Conservation (phyloP, 1,140 invertebrate genomes). For the Mylabris phalerata region DNA sequence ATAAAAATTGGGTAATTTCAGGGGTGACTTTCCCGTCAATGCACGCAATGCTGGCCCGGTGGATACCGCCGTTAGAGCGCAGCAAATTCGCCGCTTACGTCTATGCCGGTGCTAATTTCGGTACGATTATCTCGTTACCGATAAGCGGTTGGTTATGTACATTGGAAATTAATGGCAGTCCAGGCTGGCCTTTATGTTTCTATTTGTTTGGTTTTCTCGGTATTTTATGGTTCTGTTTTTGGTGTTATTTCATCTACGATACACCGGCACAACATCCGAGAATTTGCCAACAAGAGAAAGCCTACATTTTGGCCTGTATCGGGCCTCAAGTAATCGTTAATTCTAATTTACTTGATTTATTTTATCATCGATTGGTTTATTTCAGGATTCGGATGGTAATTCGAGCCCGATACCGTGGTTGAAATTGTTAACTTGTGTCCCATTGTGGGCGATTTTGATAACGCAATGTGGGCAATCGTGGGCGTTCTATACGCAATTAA, state of each 20-base stretch:
- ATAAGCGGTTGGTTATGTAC: conserved; percentile 68
- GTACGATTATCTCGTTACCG: conserved; percentile 68
- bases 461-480: conserved; percentile 90
- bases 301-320: conserved; percentile 59
- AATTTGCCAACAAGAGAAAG: conserved; percentile 63
- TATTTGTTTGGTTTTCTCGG: conserved; percentile 70
- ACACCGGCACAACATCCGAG: conserved; percentile 70
- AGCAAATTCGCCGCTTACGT: conserved; percentile 74
- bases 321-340: conserved; percentile 34
- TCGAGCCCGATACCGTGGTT: conserved; percentile 59
- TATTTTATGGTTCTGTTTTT: conserved; percentile 72
- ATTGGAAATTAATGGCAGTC: conserved; percentile 62
- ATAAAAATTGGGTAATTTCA: conserved; percentile 33
- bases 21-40: conserved; percentile 77
- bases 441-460: conserved; percentile 79
- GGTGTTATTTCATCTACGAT: conserved; percentile 67
- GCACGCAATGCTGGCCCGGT: conserved; percentile 73
- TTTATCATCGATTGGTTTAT: too few species aligned
- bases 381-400: conserved; percentile 15
- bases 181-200: conserved; percentile 75
- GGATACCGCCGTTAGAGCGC: conserved; percentile 74
- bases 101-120: conserved; percentile 68
- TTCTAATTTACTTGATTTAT: too few species aligned
- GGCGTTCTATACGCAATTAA: conserved; percentile 92
- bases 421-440: conserved; percentile 69